These are phyloP conservation scores for Bubo bubo DNA, from an alignment of 2,113 vertebrate genomes.

Conservation along the genomic window DNA sequence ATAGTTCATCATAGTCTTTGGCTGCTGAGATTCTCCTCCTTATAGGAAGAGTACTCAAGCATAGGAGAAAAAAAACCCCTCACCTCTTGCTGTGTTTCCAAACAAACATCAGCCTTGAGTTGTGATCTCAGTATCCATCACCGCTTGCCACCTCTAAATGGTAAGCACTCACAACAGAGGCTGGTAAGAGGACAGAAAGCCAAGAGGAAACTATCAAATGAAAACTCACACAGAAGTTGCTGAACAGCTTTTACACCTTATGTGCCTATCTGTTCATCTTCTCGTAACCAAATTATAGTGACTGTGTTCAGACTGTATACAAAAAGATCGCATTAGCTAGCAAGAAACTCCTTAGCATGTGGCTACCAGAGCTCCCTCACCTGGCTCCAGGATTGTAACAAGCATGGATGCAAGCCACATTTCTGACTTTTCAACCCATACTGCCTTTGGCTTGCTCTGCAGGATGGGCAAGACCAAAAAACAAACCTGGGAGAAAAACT, in stretches of 20 bases:
- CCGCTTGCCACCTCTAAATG: neutral
- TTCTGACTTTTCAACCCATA: neutral
- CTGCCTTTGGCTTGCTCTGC: neutral
- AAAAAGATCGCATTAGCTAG: neutral
- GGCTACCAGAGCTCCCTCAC: neutral
- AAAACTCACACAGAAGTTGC: neutral
- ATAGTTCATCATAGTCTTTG: neutral
- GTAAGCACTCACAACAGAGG: neutral
- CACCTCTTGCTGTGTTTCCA: neutral
- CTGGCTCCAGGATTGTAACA: neutral
- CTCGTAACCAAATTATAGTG: accelerated
- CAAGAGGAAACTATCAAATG: neutral
- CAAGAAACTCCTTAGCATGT: neutral
- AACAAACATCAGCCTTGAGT: neutral
- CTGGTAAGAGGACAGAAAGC: neutral
- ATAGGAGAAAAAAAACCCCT: accelerated
- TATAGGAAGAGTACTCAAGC: neutral
- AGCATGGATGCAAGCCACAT: accelerated
- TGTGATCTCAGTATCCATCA: neutral
- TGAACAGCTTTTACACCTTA: neutral
- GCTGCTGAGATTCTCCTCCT: neutral
- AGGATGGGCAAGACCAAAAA: neutral
- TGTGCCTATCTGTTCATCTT: neutral
- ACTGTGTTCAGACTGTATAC: neutral
- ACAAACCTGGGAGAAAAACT: neutral